Conservation (phyloP, 2,113 vertebrate species). For the Aegypius monachus region DNA sequence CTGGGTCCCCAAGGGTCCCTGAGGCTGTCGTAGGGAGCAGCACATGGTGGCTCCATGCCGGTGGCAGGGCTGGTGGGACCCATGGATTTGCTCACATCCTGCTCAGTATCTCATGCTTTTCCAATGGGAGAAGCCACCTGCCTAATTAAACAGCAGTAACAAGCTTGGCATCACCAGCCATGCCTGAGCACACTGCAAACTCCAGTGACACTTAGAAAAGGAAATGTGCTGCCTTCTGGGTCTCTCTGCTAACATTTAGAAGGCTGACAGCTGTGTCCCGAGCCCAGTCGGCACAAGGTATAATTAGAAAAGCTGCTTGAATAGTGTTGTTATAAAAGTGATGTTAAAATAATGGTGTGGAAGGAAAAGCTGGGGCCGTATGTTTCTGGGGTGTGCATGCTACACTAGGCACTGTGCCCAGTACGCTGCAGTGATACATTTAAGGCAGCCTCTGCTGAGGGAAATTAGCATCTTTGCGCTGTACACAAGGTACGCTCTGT, state of each 20-base stretch:
- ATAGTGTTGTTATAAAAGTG: background rate
- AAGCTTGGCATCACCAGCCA: background rate
- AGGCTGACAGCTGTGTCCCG: background rate
- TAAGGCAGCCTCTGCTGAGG: background rate
- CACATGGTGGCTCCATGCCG: rapidly evolving
- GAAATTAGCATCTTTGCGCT: slow-evolving; percentile 46
- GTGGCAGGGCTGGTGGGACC: background rate
- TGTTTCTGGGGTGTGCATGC: background rate
- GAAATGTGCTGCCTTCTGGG: background rate
- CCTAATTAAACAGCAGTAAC: slow-evolving; percentile 17
- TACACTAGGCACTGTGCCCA: background rate
- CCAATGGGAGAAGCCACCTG: slow-evolving; percentile 3
- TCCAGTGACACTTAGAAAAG: background rate
- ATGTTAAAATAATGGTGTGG: slow-evolving; percentile 34
- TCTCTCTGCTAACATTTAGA: background rate
- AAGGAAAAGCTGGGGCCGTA: background rate
- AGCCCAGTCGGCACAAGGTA: background rate
- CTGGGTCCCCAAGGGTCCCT: background rate
- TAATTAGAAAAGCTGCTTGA: slow-evolving; percentile 31
- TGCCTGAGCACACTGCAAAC: background rate
- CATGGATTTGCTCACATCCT: background rate
- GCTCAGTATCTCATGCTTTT: background rate
- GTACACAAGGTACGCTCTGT: slow-evolving; percentile 17
- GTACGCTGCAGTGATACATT: background rate
- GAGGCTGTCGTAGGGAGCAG: background rate